Base-by-base conservation (phyloP, 2,113 vertebrate species). In the Cichladusa arquata region DNA sequence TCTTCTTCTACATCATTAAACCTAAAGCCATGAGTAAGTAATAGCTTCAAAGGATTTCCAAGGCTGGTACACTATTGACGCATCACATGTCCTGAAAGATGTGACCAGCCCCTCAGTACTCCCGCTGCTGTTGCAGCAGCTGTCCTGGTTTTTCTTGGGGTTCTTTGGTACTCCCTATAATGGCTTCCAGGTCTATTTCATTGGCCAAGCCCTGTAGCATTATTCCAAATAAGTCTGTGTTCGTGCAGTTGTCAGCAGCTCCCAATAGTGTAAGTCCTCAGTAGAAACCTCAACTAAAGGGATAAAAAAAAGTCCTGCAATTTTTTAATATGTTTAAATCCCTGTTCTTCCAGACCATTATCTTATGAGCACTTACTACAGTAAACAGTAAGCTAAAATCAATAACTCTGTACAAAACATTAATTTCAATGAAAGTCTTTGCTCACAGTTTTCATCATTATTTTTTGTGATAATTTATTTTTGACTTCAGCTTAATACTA, bases 1-100 rank as follows among this genome's bases (percentile, higher is more conserved):
- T 73, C 14, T 60, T 66, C 19, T 36, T 88, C 65, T 71, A 11
- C 14, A 33, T 66, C 19, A 54, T 4, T 20, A 38, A 19, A 34
- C 12, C 42, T 50, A 28, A 38, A 79, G 14, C 7, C 25, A 60
- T 9, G 4, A 34, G 42, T 7, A 70, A 22, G 3, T 36, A 65
- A 22, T 40, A 10, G 40, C 76, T 66, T 71, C 64, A 79, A 13
- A 44, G 48, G 0, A 20, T 14, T 77, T 31, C 71, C 18, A 34
- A 29, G 26, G 3, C 25, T 64, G 48, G 7, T n/a, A 28, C 0
- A 1, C 14, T 61, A 1, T 13, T 70, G 29, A 20, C 61, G 24
- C 11, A 13, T 26, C 1, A 0, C 47, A 16, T 44, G 15, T 53
- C 54, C 60, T 48, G 12, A 67, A 73, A 25, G 60, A 31, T 34